Percentiles rank a stretch among this genome's conserved stretches.
These are phyloP conservation scores for Paguma larvata DNA, from an alignment of 2,797 vertebrate species.

Conservation along the genomic window DNA sequence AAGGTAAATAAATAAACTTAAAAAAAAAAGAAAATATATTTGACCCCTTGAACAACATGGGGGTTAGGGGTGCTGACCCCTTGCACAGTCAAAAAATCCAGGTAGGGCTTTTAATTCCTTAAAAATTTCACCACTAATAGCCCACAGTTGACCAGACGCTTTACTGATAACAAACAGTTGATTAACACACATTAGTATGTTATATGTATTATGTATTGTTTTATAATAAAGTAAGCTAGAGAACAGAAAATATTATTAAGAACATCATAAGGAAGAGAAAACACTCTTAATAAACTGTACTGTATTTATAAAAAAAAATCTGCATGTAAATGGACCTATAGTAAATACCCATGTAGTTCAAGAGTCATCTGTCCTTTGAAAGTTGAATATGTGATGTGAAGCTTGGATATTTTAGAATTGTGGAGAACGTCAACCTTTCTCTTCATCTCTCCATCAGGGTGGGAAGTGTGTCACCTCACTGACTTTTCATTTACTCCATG, in stretches of 20 bases:
- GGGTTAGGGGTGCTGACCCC: not conserved
- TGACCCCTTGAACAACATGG: not conserved
- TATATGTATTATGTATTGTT: not conserved
- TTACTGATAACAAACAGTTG: not conserved
- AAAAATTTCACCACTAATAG: not conserved
- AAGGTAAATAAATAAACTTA: no score
- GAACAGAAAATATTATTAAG: not conserved
- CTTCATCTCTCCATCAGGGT: not conserved
- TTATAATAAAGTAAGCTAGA: not conserved
- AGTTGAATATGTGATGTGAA: not conserved
- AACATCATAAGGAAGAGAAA: not conserved
- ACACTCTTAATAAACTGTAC: not conserved
- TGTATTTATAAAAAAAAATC: not conserved
- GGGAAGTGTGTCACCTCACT: not conserved
- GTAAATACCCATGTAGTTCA: not conserved
- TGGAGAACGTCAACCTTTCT: conserved; percentile 39
- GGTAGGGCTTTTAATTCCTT: not conserved
- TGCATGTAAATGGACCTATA: not conserved
- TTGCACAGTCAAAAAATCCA: not conserved
- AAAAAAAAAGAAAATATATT: not conserved
- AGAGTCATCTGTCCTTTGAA: not conserved
- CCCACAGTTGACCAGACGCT: not conserved
- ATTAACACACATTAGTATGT: not conserved
- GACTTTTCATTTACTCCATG: not conserved
- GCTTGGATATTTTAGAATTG: conserved; percentile 52